These are phyloP conservation scores for Galago senegalensis DNA, from an alignment of 2,797 vertebrate species.

Conservation along the genomic window DNA sequence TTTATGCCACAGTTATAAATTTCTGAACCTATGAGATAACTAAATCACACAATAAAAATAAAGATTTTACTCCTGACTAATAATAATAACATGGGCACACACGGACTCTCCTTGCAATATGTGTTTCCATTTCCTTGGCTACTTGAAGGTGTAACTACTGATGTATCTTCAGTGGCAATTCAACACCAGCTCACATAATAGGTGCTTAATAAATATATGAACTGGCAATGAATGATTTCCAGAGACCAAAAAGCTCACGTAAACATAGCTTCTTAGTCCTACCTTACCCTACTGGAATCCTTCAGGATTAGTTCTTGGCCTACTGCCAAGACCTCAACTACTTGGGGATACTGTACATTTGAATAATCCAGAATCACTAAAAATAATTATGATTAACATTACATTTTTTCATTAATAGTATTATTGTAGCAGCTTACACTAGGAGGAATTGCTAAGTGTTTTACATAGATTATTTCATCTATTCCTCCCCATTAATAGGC, in stretches of 20 bases:
- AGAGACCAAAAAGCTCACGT: background rate
- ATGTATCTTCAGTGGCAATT: background rate
- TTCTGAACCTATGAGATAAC: background rate
- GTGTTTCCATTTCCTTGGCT: background rate
- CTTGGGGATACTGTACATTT: background rate
- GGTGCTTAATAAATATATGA: background rate
- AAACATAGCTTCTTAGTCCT: background rate
- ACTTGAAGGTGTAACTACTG: background rate
- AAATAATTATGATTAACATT: slow-evolving; percentile 9
- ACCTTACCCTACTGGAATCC: background rate
- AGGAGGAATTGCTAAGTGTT: background rate
- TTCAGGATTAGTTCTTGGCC: background rate
- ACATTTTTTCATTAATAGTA: background rate
- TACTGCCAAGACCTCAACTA: background rate
- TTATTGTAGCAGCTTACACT: background rate
- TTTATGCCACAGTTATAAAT: background rate
- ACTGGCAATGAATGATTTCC: background rate
- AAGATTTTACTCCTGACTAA: background rate
- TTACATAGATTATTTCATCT: background rate
- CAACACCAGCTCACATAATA: background rate
- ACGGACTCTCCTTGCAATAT: background rate
- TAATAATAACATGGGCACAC: background rate
- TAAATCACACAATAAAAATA: background rate
- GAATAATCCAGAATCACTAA: slow-evolving; percentile 3
- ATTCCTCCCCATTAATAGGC: background rate